Percentiles rank a stretch among this genome's conserved stretches.
phyloP scores from a whole-genome alignment of 1,140 invertebrate genomes.

The Eupeodes corollae region DNA sequence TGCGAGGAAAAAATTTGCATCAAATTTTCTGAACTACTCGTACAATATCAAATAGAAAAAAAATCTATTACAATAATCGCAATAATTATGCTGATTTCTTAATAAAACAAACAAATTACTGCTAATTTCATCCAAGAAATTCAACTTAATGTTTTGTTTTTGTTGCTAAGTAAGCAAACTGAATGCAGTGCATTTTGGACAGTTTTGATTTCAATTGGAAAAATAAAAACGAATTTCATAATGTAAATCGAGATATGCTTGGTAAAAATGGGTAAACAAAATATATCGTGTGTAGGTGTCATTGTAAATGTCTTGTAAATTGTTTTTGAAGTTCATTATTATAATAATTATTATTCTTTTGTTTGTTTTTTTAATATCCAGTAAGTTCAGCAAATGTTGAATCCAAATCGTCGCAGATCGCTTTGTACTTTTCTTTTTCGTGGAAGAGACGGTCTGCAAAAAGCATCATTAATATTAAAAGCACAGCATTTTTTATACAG shows the following conservation, averaged over 20 bases:
- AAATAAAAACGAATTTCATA: too few species aligned
- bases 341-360: conserved; percentile 1
- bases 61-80: too few species aligned
- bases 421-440: conserved; percentile 94
- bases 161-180: too few species aligned
- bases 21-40: too few species aligned
- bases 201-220: not conserved
- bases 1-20: too few species aligned
- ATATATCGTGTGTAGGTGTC: not conserved
- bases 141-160: too few species aligned
- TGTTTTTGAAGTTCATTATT: not conserved
- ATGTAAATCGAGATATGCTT: too few species aligned
- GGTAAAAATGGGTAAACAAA: not conserved
- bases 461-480: conserved; percentile 26
- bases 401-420: conserved; percentile 95
- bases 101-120: too few species aligned
- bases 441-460: conserved; percentile 82
- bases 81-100: too few species aligned
- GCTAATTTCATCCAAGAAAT: too few species aligned
- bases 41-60: too few species aligned
- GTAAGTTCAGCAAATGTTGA: conserved; percentile 85
- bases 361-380: conserved; percentile 55
- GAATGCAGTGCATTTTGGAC: not conserved
- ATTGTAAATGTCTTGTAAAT: not conserved
- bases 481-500: not conserved